phyloP scores from a whole-genome alignment of 1,140 invertebrate species.

The Diplogasteroides magnus region DNA sequence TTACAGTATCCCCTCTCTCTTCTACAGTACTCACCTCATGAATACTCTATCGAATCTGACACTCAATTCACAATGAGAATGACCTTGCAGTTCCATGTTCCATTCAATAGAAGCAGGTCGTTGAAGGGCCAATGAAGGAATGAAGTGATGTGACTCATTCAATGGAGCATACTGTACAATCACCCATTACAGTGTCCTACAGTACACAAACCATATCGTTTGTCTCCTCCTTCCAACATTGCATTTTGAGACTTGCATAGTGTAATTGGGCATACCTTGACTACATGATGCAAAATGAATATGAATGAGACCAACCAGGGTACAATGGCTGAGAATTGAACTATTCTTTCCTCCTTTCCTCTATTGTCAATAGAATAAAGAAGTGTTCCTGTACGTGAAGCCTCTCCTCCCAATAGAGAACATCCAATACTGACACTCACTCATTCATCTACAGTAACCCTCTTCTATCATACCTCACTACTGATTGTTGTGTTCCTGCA shows the following conservation, averaged over 20 bases:
- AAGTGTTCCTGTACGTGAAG: neutral
- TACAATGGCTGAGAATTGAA: neutral
- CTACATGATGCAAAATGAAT: conserved; percentile 62
- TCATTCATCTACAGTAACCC: too few relatives aligned
- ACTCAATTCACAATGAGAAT: conserved; percentile 73
- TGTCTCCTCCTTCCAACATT: conserved; percentile 3
- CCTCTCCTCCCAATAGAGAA: neutral
- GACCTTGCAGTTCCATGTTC: conserved; percentile 71
- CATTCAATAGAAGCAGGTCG: conserved; percentile 84
- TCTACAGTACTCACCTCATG: conserved; percentile 64
- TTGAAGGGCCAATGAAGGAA: conserved; percentile 69
- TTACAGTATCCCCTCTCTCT: conserved; percentile 7
- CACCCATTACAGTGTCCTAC: conserved; percentile 47
- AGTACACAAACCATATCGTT: neutral
- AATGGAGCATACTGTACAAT: conserved; percentile 57
- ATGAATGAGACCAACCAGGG: conserved; percentile 37
- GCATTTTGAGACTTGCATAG: conserved; percentile 75
- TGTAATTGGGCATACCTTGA: conserved; percentile 92
- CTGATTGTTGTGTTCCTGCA: too few relatives aligned
- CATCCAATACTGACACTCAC: too few relatives aligned
- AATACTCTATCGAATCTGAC: conserved; percentile 89
- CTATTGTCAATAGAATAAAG: neutral
- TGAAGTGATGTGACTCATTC: conserved; percentile 59
- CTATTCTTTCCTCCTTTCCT: neutral
- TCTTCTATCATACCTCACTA: too few relatives aligned